Conservation (phyloP, 2,113 vertebrate species). For the Acrocephalus kingi region DNA sequence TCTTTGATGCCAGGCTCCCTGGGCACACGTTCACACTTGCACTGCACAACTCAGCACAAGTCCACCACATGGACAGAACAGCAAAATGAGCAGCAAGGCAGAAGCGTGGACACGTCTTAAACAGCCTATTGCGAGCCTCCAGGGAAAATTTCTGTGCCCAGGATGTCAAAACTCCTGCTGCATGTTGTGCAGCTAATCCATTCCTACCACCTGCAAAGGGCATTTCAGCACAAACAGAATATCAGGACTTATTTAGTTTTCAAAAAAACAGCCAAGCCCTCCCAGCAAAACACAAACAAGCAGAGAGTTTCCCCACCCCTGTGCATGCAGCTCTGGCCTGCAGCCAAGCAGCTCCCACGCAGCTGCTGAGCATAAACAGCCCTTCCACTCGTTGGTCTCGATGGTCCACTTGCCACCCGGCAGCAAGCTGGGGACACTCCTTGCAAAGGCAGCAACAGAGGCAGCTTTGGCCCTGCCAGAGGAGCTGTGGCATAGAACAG, state of each 20-base stretch:
- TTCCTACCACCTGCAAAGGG: not conserved
- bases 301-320: not conserved
- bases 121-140: not conserved
- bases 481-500: accelerated
- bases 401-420: not conserved
- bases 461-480: not conserved
- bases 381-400: accelerated
- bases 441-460: not conserved
- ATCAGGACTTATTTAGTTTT: not conserved
- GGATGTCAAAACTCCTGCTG: not conserved
- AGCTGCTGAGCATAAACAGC: not conserved
- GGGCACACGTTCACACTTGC: accelerated
- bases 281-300: not conserved
- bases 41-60: not conserved
- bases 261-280: not conserved
- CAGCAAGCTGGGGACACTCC: not conserved
- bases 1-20: not conserved
- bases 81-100: not conserved
- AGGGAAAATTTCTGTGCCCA: not conserved
- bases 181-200: not conserved
- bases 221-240: not conserved
- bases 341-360: not conserved
- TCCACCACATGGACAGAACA: not conserved
- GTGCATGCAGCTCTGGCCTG: not conserved
- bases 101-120: accelerated